Conservation (phyloP, 2,113 vertebrate genomes). For the Strix aluco region DNA sequence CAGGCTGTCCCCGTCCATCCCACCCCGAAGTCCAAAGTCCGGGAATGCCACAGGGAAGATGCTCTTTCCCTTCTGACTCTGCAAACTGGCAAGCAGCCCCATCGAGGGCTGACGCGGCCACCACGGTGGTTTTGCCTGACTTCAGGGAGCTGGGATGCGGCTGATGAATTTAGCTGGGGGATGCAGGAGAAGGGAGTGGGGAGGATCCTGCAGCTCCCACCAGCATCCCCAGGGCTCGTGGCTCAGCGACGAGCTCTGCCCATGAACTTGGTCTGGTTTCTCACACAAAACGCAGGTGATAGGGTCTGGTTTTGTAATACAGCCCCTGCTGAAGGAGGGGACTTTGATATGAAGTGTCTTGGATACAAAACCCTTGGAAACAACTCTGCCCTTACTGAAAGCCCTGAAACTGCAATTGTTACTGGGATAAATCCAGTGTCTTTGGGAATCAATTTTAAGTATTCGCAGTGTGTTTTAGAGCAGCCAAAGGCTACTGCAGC, state of each 20-base stretch:
- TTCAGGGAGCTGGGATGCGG: neutral
- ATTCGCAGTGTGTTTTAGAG: rapidly evolving
- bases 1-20: neutral
- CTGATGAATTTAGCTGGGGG: neutral
- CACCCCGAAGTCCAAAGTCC: no score
- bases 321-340: neutral
- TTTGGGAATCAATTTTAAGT: neutral
- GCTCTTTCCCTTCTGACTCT: neutral
- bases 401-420: neutral
- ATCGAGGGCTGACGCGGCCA: neutral
- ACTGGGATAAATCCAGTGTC: no score
- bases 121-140: neutral
- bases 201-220: neutral
- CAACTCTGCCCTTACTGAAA: neutral
- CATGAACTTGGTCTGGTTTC: neutral
- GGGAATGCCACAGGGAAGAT: neutral
- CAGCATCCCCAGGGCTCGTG: neutral
- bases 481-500: neutral
- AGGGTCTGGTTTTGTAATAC: neutral
- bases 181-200: neutral
- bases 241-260: neutral
- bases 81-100: neutral
- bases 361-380: neutral
- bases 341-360: neutral
- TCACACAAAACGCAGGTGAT: rapidly evolving